Conservation (phyloP, 2,888 invertebrate genomes). For the Archips xylosteana region DNA sequence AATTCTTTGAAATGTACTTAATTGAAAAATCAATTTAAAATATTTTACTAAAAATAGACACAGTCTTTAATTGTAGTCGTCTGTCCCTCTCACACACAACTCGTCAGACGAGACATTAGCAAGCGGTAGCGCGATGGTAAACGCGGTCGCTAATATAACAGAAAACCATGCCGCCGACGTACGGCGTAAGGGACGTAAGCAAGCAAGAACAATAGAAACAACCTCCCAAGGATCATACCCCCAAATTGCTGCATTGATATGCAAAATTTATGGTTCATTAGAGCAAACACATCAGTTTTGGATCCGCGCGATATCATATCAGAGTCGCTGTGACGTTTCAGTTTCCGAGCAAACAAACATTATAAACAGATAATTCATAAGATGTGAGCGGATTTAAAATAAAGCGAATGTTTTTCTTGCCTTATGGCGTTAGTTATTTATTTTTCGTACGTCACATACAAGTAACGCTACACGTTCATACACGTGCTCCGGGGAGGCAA, state of each 20-base stretch:
- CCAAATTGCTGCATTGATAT: neutral
- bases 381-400: neutral
- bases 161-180: neutral
- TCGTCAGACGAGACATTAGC: neutral
- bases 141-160: neutral
- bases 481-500: neutral
- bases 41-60: too few species aligned
- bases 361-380: conserved; percentile 1
- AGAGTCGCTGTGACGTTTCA: neutral
- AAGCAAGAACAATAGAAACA: too few species aligned
- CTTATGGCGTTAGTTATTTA: neutral
- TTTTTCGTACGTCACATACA: neutral
- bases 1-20: too few species aligned
- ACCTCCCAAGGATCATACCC: neutral
- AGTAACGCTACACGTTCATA: neutral
- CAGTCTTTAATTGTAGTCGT: neutral
- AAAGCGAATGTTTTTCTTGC: neutral
- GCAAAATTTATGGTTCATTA: neutral
- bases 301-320: neutral
- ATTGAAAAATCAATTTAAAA: too few species aligned
- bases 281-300: neutral
- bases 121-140: neutral
- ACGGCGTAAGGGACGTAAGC: too few species aligned
- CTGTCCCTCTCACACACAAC: neutral
- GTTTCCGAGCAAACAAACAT: conserved; percentile 4